Evolutionary conservation across 2,113 vertebrate genomes (phyloP), one percentile per base, ranked within the genome.

Genomic region (Mesocricetus auratus): DNA sequence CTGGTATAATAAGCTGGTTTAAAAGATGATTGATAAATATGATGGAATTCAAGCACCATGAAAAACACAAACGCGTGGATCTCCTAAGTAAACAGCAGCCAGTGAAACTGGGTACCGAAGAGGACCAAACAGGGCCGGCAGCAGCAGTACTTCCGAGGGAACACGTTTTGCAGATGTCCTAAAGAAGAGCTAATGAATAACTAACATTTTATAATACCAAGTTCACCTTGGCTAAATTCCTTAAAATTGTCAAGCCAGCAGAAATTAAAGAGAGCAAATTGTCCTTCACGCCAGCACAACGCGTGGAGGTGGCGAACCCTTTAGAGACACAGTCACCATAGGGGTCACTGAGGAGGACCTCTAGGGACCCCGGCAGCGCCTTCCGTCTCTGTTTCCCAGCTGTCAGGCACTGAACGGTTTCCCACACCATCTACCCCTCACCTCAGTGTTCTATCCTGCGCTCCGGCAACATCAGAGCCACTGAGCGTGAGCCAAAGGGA

Each of bases 31-130:
- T 66, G 71, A 69, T 71, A 42, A 74, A 83, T 53, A 86, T 16
- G 45, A 42, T 60, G 85, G 94, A 95, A 97, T 64, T 95, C 42
- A 92, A 78, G 50, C 75, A 68, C 56, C 26, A 74, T 73, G 91
- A 93, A 89, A 89, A 96, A 60, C 73, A 92, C 19, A 47, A 92
- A 64, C 16, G 64, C 3, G 0, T 5, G 0, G 21, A 39, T 91
- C 62, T 97, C 66, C 7, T 83, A 95, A 88, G 19, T 26, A 95
- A 86, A 90, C 21, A 95, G 3, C 97, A 81, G 36, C 75, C 39
- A 85, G 77, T 62, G 82, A 69, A 69, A 53, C 8, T 36, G 47
- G 85, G 73, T 45, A 22, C 2, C 3, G 36, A 75, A 78, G 92
- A 53, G 45, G 56, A 81, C 91, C 64, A 62, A 86, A 74, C 13